Evolutionary conservation across 2,888 invertebrate species (phyloP), one percentile per base, ranked within the genome.

Genomic region (Euzetes globulus): DNA sequence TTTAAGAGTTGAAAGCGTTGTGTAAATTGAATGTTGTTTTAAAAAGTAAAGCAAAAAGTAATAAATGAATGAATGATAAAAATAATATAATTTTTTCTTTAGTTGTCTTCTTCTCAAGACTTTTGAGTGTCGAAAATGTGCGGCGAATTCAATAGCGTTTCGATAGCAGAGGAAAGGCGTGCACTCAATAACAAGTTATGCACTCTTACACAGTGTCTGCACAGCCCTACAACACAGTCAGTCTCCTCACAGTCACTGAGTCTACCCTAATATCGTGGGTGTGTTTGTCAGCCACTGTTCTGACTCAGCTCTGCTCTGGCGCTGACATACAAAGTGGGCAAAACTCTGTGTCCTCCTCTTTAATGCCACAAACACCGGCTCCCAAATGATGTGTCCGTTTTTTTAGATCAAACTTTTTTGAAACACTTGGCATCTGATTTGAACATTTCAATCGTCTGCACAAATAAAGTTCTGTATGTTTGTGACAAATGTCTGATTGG

Each of bases 301-400:
- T 17, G 50, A n/a, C n/a, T 50, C n/a, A 50, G 50, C n/a, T n/a
- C 6, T 5, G 41, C 41, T 13, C 41, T 41, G 41, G 41, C 41
- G 41, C 41, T 41, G 7, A 41, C 41, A 41, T 41, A 41, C 41
- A 41, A 41, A 41, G 41, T 41, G 11, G 41, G 11, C 7, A 41
- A 33, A 41, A 41, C 41, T 11, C 41, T 41, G 41, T 41, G 41
- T 41, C 13, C 6, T 41, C 41, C 41, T 13, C n/a, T 50, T 5
- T n/a, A 50, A 50, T n/a, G 50, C 50, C 50, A 50, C n/a, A 55
- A 55, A 55, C 55, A 25, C 55, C 55, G 55, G 55, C 55, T 50
- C 13, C 41, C 41, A 41, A 41, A 41, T 9, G 41, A 41, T 41
- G 41, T 41, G 7, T 13, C 7, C 41, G 41, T 9, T 13, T 41